phyloP scores from a whole-genome alignment of 64 coral and sea anemone genomes.

The Acropora yongei region DNA sequence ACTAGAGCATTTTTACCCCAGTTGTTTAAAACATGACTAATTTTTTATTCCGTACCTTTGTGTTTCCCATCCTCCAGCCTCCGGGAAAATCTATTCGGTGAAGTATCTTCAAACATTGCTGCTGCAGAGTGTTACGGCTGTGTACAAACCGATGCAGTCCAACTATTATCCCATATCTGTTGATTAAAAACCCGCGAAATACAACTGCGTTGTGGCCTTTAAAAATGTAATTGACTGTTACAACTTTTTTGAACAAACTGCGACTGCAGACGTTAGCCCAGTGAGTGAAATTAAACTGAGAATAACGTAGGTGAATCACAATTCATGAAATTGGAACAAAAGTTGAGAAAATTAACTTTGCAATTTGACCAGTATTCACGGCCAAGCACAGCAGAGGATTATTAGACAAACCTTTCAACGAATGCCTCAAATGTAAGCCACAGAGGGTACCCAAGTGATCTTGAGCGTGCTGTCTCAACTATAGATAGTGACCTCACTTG shows the following conservation, averaged over 20 bases:
- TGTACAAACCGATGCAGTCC: not conserved
- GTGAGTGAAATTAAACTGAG: too few species aligned
- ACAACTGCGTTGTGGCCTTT: too few species aligned
- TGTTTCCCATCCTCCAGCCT: constrained; percentile 61
- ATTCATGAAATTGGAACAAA: not conserved
- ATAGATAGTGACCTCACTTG: constrained; percentile 48
- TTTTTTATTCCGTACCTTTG: constrained; percentile 32
- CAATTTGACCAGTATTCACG: too few species aligned
- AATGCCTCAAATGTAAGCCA: constrained; percentile 48
- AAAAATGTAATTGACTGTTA: too few species aligned
- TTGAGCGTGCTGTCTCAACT: constrained; percentile 30
- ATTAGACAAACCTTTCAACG: constrained; percentile 45
- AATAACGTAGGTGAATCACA: too few species aligned
- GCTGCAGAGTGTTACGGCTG: not conserved
- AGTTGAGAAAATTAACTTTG: not conserved
- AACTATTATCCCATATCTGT: constrained; percentile 6
- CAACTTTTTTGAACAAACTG: too few species aligned
- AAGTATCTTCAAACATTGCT: constrained; percentile 48
- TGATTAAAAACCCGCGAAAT: not conserved
- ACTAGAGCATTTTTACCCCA: too few species aligned
- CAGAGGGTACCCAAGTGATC: constrained; percentile 48
- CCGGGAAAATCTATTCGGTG: not conserved
- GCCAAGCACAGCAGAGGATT: not conserved
- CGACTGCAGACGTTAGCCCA: too few species aligned
- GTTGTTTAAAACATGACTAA: too few species aligned